Evolutionary conservation across 2,797 vertebrate genomes (phyloP), one percentile per base, ranked within the genome.

Genomic region (Peromyscus aztecus): DNA sequence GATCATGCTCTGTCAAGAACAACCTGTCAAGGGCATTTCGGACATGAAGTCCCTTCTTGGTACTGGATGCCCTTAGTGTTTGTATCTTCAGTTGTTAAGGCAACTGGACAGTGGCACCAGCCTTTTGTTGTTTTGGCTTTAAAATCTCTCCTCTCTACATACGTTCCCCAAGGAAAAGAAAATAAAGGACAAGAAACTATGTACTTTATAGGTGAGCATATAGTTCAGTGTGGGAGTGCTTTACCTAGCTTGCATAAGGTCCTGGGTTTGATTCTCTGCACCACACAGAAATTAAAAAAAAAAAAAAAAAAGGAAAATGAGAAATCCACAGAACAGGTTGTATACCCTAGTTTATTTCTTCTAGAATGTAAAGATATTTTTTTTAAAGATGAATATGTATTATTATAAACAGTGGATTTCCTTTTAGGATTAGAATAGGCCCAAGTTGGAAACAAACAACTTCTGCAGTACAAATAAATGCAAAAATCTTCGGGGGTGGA

Each of bases 401-500:
- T 65, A 75, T 37, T 73, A n/a, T 59, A 87, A 82, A 65, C 7
- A 73, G 14, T 81, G 59, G 5, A 4, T 57, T 92, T 96, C 3
- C 12, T 90, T 87, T 49, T 52, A 89, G 49, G 16, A 31, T 81
- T 75, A 69, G 19, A 77, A n/a, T 2, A 24, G 61, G 5, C 4
- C 34, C 57, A 59, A 75, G n/a, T 76, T 71, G n/a, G 14, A 59
- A 31, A 61, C 63, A 31, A 37, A 81, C 40, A 91, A 34, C 12
- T 93, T 85, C 43, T 43, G 23, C 24, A 57, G 46, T 34, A 89
- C 49, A 88, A 67, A 89, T n/a, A 88, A 67, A 85, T 91, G n/a
- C 52, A 24, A 34, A 59, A 16, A 24, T 49, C 49, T 40, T 93
- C 40, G 61, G 40, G 34, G 37, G 57, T 69, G 7, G 59, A 88